phyloP scores from a whole-genome alignment of 2,113 vertebrate genomes.

The Erythrocebus patas region DNA sequence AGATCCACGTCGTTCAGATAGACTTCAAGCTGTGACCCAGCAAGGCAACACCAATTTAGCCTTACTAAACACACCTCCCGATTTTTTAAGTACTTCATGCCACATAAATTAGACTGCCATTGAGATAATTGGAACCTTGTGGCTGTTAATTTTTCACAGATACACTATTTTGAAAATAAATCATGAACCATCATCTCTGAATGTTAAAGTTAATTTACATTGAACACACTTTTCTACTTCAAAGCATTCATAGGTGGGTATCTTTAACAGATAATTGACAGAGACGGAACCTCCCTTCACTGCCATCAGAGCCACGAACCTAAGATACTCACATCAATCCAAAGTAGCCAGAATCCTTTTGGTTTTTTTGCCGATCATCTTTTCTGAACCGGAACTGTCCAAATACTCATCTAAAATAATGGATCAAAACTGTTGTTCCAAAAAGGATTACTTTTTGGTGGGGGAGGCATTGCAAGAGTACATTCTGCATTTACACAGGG shows the following conservation, averaged over 20 bases:
- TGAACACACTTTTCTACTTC: neutral
- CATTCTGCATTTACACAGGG: neutral
- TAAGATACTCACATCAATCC: rapidly evolving
- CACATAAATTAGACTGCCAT: constrained; percentile 71
- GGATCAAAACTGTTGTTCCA: neutral
- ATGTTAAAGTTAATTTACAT: neutral
- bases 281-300: rapidly evolving
- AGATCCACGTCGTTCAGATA: constrained; percentile 45
- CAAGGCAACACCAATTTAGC: constrained; percentile 66
- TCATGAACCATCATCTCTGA: constrained; percentile 42
- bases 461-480: rapidly evolving
- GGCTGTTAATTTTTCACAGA: constrained; percentile 75
- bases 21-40: constrained; percentile 75
- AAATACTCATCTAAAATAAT: neutral
- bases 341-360: neutral
- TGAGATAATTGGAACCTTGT: constrained; percentile 77
- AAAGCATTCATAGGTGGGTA: rapidly evolving
- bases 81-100: constrained; percentile 63
- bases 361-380: neutral
- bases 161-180: constrained; percentile 79
- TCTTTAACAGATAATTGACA: rapidly evolving
- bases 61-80: constrained; percentile 60
- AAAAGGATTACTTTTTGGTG: neutral
- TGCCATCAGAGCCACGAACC: rapidly evolving
- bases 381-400: neutral